A percentile compares a stretch with the other conserved stretches of the same genome.
These are phyloP conservation scores for Salpingus planirostris DNA, from an alignment of 2,888 invertebrate species.

Conservation along the genomic window DNA sequence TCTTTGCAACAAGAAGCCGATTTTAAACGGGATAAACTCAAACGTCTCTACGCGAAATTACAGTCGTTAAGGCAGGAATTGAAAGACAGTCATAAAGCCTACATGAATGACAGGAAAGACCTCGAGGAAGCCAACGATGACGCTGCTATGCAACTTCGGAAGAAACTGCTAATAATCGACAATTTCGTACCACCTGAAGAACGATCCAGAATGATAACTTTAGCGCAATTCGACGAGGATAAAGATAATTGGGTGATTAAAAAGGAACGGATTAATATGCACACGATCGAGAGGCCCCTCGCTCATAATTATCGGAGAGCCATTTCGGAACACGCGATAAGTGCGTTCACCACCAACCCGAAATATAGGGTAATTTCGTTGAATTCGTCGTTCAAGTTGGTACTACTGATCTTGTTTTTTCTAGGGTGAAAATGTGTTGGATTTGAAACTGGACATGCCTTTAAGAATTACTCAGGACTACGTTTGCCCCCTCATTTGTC, in stretches of 20 bases:
- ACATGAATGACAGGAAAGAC: conserved; percentile 85
- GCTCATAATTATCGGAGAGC: conserved; percentile 38
- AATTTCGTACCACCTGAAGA: conserved; percentile 84
- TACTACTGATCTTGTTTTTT: conserved; percentile 2
- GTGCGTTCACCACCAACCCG: conserved; percentile 21
- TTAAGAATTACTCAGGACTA: conserved; percentile 69
- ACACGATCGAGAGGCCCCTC: conserved; percentile 31
- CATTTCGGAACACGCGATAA: conserved; percentile 37
- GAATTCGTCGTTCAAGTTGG: too few relatives aligned
- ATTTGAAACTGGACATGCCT: conserved; percentile 67
- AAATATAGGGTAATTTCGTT: conserved; percentile 38
- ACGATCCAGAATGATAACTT: conserved; percentile 61
- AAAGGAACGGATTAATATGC: conserved; percentile 31
- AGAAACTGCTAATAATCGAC: conserved; percentile 80
- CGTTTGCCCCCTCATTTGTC: conserved; percentile 60
- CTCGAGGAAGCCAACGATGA: conserved; percentile 87
- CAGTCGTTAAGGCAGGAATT: conserved; percentile 68
- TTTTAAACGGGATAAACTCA: conserved; percentile 86
- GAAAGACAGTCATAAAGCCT: conserved; percentile 75
- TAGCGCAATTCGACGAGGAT: conserved; percentile 74
- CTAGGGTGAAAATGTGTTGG: conserved; percentile 59
- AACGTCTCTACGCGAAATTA: conserved; percentile 80
- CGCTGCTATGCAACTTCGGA: conserved; percentile 80
- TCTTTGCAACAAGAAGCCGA: conserved; percentile 95
- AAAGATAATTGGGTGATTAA: conserved; percentile 61